Conservation (phyloP, 2,113 vertebrate species). For the Balaenoptera acutorostrata region DNA sequence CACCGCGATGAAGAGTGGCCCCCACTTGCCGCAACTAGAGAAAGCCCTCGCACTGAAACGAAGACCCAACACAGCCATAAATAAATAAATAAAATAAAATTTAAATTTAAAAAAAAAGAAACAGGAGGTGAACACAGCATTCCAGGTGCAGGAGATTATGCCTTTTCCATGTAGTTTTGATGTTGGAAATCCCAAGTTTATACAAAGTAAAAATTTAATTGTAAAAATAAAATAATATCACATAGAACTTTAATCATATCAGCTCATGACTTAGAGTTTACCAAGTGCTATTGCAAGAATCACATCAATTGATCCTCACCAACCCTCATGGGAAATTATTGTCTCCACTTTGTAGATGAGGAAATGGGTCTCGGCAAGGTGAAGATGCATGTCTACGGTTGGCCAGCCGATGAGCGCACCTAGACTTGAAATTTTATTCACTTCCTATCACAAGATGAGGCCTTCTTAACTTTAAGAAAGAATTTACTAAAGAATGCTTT, state of each 20-base stretch:
- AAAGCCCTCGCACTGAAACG: too few relatives aligned
- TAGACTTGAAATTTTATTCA: neutral
- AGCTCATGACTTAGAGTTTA: neutral
- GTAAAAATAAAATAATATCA: neutral
- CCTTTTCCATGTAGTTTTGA: neutral
- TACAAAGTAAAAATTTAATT: neutral
- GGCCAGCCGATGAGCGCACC: neutral
- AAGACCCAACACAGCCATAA: too few relatives aligned
- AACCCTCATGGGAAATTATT: neutral
- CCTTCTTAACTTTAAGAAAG: neutral
- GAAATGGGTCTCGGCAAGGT: neutral
- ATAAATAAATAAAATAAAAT: too few relatives aligned
- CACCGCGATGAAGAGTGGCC: too few relatives aligned
- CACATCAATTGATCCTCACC: neutral
- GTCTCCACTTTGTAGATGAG: neutral
- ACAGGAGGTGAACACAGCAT: neutral
- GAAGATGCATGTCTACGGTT: neutral
- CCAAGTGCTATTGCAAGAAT: neutral
- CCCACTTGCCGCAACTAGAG: too few relatives aligned
- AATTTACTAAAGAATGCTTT: neutral
- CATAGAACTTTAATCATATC: neutral
- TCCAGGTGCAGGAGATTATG: neutral
- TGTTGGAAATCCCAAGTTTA: neutral
- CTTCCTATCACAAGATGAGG: neutral
- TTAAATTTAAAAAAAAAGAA: too few relatives aligned